Conservation (phyloP, 2,797 vertebrate genomes). For the Toxotes lorentzi region DNA sequence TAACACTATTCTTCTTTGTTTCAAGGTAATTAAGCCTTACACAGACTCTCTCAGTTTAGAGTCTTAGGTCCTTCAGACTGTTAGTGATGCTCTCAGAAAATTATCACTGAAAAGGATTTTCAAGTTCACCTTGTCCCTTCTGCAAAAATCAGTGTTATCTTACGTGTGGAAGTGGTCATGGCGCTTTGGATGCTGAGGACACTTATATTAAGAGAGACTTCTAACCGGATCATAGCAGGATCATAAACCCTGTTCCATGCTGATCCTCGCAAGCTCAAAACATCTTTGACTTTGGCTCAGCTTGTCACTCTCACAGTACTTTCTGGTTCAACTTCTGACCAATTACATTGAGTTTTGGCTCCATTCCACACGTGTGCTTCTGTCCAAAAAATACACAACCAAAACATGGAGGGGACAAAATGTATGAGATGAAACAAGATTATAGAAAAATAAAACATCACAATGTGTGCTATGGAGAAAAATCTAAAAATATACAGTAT, state of each 20-base stretch:
- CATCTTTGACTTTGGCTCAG: slow-evolving; percentile 17
- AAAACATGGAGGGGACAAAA: neutral
- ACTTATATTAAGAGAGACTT: slow-evolving; percentile 19
- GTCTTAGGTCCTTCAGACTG: neutral
- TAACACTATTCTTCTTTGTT: neutral
- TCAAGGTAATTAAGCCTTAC: neutral
- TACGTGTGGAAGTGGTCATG: neutral
- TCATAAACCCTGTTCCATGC: neutral
- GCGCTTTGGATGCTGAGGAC: neutral
- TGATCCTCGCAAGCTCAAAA: slow-evolving; percentile 6
- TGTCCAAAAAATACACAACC: neutral
- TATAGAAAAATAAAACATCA: neutral
- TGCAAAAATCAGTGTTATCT: slow-evolving; percentile 1
- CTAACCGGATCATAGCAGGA: neutral
- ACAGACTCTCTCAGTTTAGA: neutral
- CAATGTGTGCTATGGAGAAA: neutral
- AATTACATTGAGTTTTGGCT: neutral
- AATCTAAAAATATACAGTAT: neutral
- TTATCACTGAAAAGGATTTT: neutral
- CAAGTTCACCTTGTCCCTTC: neutral
- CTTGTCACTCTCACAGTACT: neutral
- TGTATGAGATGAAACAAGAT: neutral
- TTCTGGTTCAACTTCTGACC: neutral
- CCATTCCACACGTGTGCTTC: neutral
- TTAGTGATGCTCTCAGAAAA: neutral